Conservation (phyloP, 2,888 invertebrate genomes). For the Ectropis crepuscularia region DNA sequence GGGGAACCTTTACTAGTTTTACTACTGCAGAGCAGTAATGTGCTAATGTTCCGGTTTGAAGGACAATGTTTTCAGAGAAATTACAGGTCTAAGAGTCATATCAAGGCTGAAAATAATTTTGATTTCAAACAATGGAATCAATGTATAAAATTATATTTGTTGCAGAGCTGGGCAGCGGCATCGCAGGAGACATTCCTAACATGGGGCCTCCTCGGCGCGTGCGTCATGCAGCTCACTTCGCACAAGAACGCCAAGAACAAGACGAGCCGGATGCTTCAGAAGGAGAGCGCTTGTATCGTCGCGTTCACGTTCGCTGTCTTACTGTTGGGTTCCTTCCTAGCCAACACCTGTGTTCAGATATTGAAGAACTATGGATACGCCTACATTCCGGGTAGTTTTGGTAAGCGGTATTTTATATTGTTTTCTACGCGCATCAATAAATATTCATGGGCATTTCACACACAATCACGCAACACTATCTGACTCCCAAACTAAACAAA, state of each 20-base stretch:
- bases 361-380: slow-evolving; percentile 89
- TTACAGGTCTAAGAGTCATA: too few relatives aligned
- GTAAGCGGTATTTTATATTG: slow-evolving; percentile 80
- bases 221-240: slow-evolving; percentile 91
- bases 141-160: slow-evolving; percentile 8
- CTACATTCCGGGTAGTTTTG: slow-evolving; percentile 94
- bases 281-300: slow-evolving; percentile 76
- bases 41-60: too few relatives aligned
- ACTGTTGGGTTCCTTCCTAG: slow-evolving; percentile 90
- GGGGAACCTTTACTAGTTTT: too few relatives aligned
- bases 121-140: too few relatives aligned
- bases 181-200: slow-evolving; percentile 95
- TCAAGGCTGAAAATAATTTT: too few relatives aligned
- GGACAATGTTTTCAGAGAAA: too few relatives aligned
- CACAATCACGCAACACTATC: too few relatives aligned
- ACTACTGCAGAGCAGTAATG: too few relatives aligned
- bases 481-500: too few relatives aligned
- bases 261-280: slow-evolving; percentile 71
- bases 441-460: too few relatives aligned
- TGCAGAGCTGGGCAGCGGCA: slow-evolving; percentile 94
- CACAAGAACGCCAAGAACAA: slow-evolving; percentile 89
- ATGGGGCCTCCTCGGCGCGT: slow-evolving; percentile 93
- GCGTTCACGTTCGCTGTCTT: slow-evolving; percentile 90
- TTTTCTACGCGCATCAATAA: not conserved
- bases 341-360: slow-evolving; percentile 92